A percentile compares a stretch with the other conserved stretches of the same genome.
Conservation (phyloP, 2,113 vertebrate species). For the Columbina picui region DNA sequence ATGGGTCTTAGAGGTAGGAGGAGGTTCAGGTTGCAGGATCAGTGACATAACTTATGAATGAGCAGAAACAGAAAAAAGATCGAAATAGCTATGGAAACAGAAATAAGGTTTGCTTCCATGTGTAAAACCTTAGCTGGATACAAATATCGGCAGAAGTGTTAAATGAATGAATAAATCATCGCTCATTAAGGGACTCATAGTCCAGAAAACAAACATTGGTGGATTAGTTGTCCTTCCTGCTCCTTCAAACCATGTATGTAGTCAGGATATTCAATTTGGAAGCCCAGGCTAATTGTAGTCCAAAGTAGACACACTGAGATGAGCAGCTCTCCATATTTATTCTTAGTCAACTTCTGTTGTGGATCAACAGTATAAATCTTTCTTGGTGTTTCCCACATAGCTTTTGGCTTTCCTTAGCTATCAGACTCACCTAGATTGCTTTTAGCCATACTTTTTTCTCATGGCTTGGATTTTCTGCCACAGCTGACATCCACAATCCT, state of each 20-base stretch:
- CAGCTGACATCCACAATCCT: not conserved
- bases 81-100: not conserved
- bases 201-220: not conserved
- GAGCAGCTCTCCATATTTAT: rapidly evolving
- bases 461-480: not conserved
- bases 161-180: not conserved
- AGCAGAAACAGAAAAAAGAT: not conserved
- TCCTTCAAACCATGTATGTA: not conserved
- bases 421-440: not conserved
- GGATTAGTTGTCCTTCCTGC: not conserved
- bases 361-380: not conserved
- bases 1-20: not conserved
- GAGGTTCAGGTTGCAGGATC: not conserved
- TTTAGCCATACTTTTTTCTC: not conserved
- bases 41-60: not conserved
- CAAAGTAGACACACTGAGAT: not conserved
- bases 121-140: not conserved
- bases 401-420: not conserved
- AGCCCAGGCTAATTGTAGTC: not conserved
- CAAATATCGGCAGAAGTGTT: not conserved
- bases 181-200: not conserved
- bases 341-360: not conserved
- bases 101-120: not conserved
- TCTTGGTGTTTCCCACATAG: not conserved
- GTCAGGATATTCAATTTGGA: not conserved